Conservation (phyloP, 2,113 vertebrate species). For the Megalops atlanticus region DNA sequence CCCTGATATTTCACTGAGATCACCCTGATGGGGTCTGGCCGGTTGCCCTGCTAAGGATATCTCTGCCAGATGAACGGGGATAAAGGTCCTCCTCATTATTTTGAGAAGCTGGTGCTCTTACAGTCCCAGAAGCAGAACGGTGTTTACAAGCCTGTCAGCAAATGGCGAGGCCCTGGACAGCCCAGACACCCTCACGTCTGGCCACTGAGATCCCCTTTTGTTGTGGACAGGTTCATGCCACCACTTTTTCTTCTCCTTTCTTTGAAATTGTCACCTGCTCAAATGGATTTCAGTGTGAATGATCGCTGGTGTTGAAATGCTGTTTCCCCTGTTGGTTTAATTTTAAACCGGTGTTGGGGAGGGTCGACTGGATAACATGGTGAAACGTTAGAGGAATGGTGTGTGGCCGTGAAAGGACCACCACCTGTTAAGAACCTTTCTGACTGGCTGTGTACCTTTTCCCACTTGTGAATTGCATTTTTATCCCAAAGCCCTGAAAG, state of each 20-base stretch:
- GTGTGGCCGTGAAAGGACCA: not conserved
- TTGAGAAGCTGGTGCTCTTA: not conserved
- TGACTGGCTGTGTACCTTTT: constrained; percentile 3
- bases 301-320: not conserved
- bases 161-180: too few species aligned
- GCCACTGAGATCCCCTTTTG: too few species aligned
- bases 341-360: not conserved
- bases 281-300: not conserved
- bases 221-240: too few species aligned
- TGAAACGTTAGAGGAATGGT: not conserved
- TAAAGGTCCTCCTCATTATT: not conserved
- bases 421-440: not conserved
- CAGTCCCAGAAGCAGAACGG: not conserved
- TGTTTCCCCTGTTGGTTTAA: not conserved
- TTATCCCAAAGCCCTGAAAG: too few species aligned
- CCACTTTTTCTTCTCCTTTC: too few species aligned
- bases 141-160: not conserved
- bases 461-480: too few species aligned
- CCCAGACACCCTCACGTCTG: too few species aligned
- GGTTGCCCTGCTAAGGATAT: too few species aligned
- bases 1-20: too few species aligned
- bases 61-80: not conserved
- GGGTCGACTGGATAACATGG: not conserved
- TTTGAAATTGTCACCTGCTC: too few species aligned
- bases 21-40: not conserved